Evolutionary conservation across 2,888 invertebrate genomes (phyloP), one percentile per base, ranked within the genome.

Genomic region (Formica aserva): DNA sequence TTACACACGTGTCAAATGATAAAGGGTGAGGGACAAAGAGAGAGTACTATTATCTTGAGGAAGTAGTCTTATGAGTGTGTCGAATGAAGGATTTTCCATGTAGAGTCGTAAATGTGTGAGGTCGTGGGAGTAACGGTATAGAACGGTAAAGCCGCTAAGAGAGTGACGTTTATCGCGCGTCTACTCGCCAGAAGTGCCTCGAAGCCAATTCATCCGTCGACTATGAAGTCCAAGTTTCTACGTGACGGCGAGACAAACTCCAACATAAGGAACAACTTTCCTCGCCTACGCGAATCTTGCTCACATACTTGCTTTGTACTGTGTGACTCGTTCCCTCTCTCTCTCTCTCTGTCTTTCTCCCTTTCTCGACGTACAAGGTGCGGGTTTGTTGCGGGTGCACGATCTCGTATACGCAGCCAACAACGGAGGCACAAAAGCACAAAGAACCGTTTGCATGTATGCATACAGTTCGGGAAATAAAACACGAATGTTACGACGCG

Each of bases 241-340:
- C 74, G 86, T 81, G 87, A 87, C 78, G 77, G 82, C 82, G 75
- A 57, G 62, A 66, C 32, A 77, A 77, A 66, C 77, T 66, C 35
- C 26, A 60, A 29, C 78, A 60, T 76, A 86, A 85, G 80, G 84
- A 87, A 88, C 87, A 87, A 89, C 89, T 89, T 89, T 89, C 84
- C 83, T 83, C 88, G 69, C 88, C 88, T 80, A 83, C 87, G 78
- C 88, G 75, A 85, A 77, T 76, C 78, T 85, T 85, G 85, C 89
- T 86, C 83, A 86, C 89, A 82, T 86, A 72, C 82, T 74, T 84
- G 41, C 32, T 18, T 48, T 4, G 26, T 3, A 38, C 29, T n/a
- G 15, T n/a, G 15, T 29, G 84, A 82, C 75, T 83, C 67, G 77
- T 75, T 76, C 29, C 15, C 32, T 66, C 67, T 76, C 76, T 6